Base-by-base conservation (phyloP, 2,888 invertebrate species). In the Helobdella robusta region DNA sequence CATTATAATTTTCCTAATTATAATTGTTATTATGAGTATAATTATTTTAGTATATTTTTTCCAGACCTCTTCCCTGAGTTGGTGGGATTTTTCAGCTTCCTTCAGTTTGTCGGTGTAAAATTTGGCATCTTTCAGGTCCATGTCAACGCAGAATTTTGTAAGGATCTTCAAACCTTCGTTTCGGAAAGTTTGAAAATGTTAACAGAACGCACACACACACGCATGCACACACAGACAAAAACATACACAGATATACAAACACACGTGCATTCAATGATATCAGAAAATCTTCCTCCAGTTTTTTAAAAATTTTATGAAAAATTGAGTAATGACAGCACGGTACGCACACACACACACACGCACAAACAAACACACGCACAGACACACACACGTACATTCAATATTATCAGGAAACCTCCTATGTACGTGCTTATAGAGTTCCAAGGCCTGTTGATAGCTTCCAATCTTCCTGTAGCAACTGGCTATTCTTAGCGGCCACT, bases 401-500 rank as follows among this genome's bases (percentile, higher is more conserved):
- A 89, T 84, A 78, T 95, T 94, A 69, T 95, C 93, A 0, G 97
- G 97, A 79, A 97, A 97, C 71, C 86, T 85, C 25, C 85, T 83
- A 76, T 94, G 89, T 74, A 95, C 87, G 71, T 85, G 85, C 80
- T 89, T 89, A 80, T 91, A 93, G 0, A 88, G 84, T 6, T 86
- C 83, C 25, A 92, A 82, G 8, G 91, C 91, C 73, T 87, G 86
- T 72, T 88, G 88, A 77, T 89, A 89, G 74, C 87, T 87, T 34
- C 91, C 91, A 65, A 87, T 86, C 72, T 89, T 83, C 48, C 90
- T 83, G 74, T 89, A 86, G 77, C 90, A 90, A 36, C 87, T 87
- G 8, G 91, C 91, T 59, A 89, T 87, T 80, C 90, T 85, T 75
- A 92, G 82, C 76, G 87, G 86, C 86, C 91, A 88, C 76, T 89